Percentiles rank a stretch among this genome's conserved stretches.
phyloP scores from a whole-genome alignment of 2,113 vertebrate genomes.

The Sciurus niger region DNA sequence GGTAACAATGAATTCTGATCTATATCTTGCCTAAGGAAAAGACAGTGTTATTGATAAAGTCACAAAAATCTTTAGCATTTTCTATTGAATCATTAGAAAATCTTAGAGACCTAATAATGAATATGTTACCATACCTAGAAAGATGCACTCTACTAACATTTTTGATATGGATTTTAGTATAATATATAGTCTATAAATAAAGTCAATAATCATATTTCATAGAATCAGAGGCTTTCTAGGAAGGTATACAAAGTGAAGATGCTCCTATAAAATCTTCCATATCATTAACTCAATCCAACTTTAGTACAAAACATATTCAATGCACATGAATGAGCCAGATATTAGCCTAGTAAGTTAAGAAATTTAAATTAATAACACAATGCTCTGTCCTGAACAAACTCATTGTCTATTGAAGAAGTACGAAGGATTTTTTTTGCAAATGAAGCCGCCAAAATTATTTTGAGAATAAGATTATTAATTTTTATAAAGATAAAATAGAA shows the following conservation, averaged over 20 bases:
- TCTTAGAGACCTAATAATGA: not conserved
- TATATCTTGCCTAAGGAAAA: not conserved
- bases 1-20: not conserved
- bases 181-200: not conserved
- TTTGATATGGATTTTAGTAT: not conserved
- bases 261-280: not conserved
- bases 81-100: not conserved
- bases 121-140: not conserved
- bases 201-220: not conserved
- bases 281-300: not conserved
- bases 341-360: not conserved
- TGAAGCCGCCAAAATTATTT: not conserved
- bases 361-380: not conserved
- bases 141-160: not conserved
- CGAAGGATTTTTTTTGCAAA: not conserved
- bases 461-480: not conserved
- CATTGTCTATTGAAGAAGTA: not conserved
- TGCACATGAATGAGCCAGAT: not conserved
- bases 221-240: not conserved
- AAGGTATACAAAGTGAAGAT: not conserved
- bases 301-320: not conserved
- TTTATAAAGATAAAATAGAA: not conserved
- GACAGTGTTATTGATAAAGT: not conserved
- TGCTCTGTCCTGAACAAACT: not conserved
- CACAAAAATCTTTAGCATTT: not conserved